These are phyloP conservation scores for Dascyllus trimaculatus DNA, from an alignment of 2,113 vertebrate genomes.

Conservation along the genomic window DNA sequence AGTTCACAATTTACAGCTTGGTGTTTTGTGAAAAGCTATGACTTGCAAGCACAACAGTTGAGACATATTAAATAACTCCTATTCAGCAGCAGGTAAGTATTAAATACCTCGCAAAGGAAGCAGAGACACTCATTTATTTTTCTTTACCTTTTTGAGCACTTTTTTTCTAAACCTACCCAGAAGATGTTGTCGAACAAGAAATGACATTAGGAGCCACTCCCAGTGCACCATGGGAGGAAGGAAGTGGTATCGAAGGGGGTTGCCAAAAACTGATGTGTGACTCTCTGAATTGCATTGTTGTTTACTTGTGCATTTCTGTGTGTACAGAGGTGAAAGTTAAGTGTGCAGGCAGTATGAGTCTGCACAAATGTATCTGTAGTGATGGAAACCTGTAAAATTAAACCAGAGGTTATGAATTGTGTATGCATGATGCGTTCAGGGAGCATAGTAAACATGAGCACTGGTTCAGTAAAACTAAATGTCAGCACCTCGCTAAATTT, in stretches of 20 bases:
- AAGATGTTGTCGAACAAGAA: constrained; percentile 9
- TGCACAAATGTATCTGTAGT: neutral
- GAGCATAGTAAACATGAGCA: too few relatives aligned
- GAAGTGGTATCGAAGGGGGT: constrained; percentile 51
- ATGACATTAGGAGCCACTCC: constrained; percentile 2
- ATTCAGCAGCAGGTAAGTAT: constrained; percentile 25
- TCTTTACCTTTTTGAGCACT: too few relatives aligned
- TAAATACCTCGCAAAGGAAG: neutral
- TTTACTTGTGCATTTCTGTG: neutral
- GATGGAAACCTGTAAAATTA: too few relatives aligned
- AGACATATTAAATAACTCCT: neutral
- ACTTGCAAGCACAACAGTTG: constrained; percentile 25
- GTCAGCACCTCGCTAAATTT: too few relatives aligned
- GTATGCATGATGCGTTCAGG: too few relatives aligned
- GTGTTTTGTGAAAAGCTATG: constrained; percentile 36
- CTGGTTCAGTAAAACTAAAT: too few relatives aligned
- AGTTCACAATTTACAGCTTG: constrained; percentile 24
- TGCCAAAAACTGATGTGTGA: constrained; percentile 5
- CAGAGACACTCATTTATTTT: too few relatives aligned
- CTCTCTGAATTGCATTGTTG: neutral
- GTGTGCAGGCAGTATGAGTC: neutral
- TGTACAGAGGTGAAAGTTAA: neutral
- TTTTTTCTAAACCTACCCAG: neutral
- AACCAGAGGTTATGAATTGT: too few relatives aligned
- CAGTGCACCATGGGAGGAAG: constrained; percentile 62